Evolutionary conservation across 2,113 vertebrate genomes (phyloP).

Genomic region (Phocoena sinus): DNA sequence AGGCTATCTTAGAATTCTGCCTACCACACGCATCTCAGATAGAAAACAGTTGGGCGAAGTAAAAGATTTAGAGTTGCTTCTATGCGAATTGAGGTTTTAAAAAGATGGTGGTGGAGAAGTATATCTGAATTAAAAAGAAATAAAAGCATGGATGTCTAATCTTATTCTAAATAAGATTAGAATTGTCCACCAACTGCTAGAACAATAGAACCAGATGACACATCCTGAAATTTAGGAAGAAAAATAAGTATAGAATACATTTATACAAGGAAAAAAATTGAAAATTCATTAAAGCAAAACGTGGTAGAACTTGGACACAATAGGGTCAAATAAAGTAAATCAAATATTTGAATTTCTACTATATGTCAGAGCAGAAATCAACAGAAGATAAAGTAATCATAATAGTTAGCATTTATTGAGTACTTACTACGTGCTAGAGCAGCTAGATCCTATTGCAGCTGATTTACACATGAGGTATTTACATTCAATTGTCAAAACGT

Average conservation of each 20-base stretch:
- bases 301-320: background rate
- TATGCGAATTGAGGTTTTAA: background rate
- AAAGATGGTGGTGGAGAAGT: background rate
- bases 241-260: background rate
- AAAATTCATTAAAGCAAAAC: background rate
- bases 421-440: background rate
- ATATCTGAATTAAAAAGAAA: background rate
- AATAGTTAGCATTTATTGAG: background rate
- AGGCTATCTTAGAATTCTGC: background rate
- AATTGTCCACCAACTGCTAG: background rate
- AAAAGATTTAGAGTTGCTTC: background rate
- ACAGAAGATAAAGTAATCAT: background rate
- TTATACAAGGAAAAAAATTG: background rate
- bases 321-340: background rate
- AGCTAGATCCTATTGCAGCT: background rate
- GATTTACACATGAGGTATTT: background rate
- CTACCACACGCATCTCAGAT: background rate
- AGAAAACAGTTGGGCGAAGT: background rate
- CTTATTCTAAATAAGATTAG: no score
- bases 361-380: background rate
- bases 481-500: background rate
- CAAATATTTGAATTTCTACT: background rate
- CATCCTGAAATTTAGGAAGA: background rate
- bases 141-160: background rate
- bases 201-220: background rate